These are phyloP conservation scores for Polylopha cassiicola DNA, from an alignment of 2,888 invertebrate genomes.

Conservation along the genomic window DNA sequence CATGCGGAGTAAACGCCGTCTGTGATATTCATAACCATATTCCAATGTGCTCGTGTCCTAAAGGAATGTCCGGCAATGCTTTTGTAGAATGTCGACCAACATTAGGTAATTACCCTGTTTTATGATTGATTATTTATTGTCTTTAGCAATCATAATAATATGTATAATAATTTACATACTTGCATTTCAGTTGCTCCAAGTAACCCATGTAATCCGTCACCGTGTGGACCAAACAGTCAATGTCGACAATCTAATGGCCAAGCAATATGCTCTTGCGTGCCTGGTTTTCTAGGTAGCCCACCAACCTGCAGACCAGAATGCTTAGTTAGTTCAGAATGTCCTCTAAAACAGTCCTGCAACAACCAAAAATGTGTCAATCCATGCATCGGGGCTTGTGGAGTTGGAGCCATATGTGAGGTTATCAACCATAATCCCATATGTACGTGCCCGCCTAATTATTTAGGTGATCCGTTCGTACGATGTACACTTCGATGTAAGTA, in stretches of 20 bases:
- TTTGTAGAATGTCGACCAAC: slow-evolving; percentile 77
- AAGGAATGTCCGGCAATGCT: slow-evolving; percentile 82
- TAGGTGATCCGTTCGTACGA: slow-evolving; percentile 86
- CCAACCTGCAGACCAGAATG: slow-evolving; percentile 89
- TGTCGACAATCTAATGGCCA: slow-evolving; percentile 83
- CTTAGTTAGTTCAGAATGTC: slow-evolving; percentile 83
- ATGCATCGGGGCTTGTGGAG: slow-evolving; percentile 87
- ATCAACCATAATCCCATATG: slow-evolving; percentile 88
- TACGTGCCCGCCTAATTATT: slow-evolving; percentile 82
- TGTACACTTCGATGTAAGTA: slow-evolving; percentile 74
- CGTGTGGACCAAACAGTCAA: slow-evolving; percentile 87
- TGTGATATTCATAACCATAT: slow-evolving; percentile 85
- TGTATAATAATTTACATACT: neutral
- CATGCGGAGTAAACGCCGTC: slow-evolving; percentile 82
- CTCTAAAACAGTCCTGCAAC: slow-evolving; percentile 83
- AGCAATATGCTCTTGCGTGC: slow-evolving; percentile 85
- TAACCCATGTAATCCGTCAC: slow-evolving; percentile 86
- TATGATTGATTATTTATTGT: neutral
- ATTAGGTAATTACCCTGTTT: slow-evolving; percentile 57
- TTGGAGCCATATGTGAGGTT: slow-evolving; percentile 83
- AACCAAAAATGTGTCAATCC: slow-evolving; percentile 86
- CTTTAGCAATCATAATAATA: neutral
- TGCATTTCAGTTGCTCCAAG: slow-evolving; percentile 43
- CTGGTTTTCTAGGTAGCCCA: slow-evolving; percentile 84
- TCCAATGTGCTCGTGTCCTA: slow-evolving; percentile 83